A percentile compares a stretch with the other conserved stretches of the same genome.
phyloP scores from a whole-genome alignment of 1,140 invertebrate genomes.

The Drosophila ogumai region DNA sequence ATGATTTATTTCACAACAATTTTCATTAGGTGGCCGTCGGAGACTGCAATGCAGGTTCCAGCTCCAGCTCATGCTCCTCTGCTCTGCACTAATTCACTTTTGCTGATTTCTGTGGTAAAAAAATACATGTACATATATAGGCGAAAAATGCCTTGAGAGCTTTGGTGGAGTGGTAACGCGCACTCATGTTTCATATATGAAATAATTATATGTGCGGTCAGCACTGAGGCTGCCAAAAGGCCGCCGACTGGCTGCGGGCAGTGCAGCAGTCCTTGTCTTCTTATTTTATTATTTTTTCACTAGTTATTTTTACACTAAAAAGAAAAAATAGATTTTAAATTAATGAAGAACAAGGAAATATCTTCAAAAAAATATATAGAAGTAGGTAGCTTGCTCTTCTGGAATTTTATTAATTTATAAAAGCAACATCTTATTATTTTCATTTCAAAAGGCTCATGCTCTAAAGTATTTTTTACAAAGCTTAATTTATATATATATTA shows the following conservation, averaged over 20 bases:
- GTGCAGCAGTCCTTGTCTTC: slow-evolving; percentile 47
- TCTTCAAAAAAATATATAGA: too few species aligned
- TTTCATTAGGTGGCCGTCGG: slow-evolving; percentile 69
- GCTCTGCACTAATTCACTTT: slow-evolving; percentile 75
- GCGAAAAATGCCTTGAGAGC: slow-evolving; percentile 62
- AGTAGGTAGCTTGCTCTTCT: too few species aligned
- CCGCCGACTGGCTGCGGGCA: slow-evolving; percentile 60
- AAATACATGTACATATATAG: slow-evolving; percentile 24
- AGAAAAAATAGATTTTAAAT: too few species aligned
- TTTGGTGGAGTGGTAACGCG: not conserved
- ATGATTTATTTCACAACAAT: slow-evolving; percentile 83
- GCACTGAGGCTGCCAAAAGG: slow-evolving; percentile 39
- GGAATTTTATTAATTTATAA: too few species aligned
- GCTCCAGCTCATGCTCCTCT: not conserved
- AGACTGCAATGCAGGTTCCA: slow-evolving; percentile 71
- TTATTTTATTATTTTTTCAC: slow-evolving; percentile 14
- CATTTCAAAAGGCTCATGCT: too few species aligned
- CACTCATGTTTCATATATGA: slow-evolving; percentile 78
- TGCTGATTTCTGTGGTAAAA: slow-evolving; percentile 62
- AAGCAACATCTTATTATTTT: too few species aligned
- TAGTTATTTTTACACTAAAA: slow-evolving; percentile 6
- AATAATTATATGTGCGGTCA: slow-evolving; percentile 83
- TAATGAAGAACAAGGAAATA: too few species aligned
- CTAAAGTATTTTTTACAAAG: too few species aligned
- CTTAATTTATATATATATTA: too few species aligned